These are phyloP conservation scores for Octonoba sinensis DNA, from an alignment of 2,888 invertebrate species.

Conservation along the genomic window DNA sequence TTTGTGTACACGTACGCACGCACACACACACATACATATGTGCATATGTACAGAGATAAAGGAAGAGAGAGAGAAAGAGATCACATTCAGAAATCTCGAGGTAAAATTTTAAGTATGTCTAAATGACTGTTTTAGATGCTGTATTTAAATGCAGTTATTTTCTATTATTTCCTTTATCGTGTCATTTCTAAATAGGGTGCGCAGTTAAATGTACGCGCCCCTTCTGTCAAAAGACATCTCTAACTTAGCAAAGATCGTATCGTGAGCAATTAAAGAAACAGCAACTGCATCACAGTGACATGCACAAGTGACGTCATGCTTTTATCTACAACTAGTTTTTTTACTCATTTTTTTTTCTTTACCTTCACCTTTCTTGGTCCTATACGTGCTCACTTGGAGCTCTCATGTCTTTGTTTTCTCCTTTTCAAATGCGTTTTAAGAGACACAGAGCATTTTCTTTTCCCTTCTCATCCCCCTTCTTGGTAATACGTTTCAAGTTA, in stretches of 20 bases:
- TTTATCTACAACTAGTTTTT: constrained; percentile 3
- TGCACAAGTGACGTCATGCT: constrained; percentile 40
- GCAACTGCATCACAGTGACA: constrained; percentile 39
- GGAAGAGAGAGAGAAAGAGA: too few species aligned
- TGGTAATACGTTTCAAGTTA: constrained; percentile 45
- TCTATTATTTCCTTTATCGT: constrained; percentile 8
- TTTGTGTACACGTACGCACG: too few species aligned
- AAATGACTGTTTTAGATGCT: too few species aligned
- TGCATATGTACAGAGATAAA: too few species aligned
- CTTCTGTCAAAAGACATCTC: constrained; percentile 21
- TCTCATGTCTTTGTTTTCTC: constrained; percentile 28
- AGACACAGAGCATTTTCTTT: background rate
- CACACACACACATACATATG: too few species aligned
- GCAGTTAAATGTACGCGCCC: constrained; percentile 23
- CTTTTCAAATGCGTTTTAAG: constrained; percentile 7
- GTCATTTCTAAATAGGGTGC: constrained; percentile 27
- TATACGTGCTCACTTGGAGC: constrained; percentile 1
- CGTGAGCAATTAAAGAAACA: constrained; percentile 44
- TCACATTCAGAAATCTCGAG: background rate
- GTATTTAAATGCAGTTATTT: constrained; percentile 1
- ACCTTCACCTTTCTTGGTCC: background rate
- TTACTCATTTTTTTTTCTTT: background rate
- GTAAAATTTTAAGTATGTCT: background rate
- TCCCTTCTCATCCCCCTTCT: background rate
- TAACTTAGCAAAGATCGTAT: constrained; percentile 39